Evolutionary conservation across 64 coral and sea anemone genomes (phyloP).

Genomic region (Montipora capricornis): DNA sequence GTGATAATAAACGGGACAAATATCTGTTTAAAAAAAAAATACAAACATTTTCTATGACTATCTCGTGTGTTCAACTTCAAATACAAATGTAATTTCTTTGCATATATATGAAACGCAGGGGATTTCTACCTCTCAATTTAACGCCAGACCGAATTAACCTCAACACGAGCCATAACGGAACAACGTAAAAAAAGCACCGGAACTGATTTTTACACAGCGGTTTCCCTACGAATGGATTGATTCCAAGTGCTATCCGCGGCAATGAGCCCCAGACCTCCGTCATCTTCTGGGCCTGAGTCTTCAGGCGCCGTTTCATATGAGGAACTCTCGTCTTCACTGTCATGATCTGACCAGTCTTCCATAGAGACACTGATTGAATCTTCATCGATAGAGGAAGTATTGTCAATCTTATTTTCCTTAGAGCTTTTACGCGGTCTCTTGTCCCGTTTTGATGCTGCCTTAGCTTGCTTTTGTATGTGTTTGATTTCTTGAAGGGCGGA

Average conservation of each 20-base stretch:
- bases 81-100: too few species aligned
- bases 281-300: slow-evolving; percentile 8
- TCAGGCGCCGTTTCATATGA: slow-evolving; percentile 27
- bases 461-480: slow-evolving; percentile 47
- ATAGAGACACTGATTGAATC: slow-evolving; percentile 15
- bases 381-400: background rate
- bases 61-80: too few species aligned
- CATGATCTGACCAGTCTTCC: background rate
- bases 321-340: background rate
- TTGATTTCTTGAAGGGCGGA: slow-evolving; percentile 87
- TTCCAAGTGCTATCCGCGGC: background rate
- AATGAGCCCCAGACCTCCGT: background rate
- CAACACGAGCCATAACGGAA: too few species aligned
- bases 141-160: too few species aligned
- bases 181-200: too few species aligned
- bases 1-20: too few species aligned
- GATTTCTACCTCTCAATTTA: too few species aligned
- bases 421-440: background rate
- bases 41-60: too few species aligned
- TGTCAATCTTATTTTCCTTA: slow-evolving; percentile 20
- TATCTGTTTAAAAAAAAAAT: too few species aligned
- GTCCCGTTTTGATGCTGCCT: slow-evolving; percentile 29
- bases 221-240: background rate
- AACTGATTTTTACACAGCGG: background rate
- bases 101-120: too few species aligned